Conservation (phyloP, 2,888 invertebrate species). For the Drosophila limbata region DNA sequence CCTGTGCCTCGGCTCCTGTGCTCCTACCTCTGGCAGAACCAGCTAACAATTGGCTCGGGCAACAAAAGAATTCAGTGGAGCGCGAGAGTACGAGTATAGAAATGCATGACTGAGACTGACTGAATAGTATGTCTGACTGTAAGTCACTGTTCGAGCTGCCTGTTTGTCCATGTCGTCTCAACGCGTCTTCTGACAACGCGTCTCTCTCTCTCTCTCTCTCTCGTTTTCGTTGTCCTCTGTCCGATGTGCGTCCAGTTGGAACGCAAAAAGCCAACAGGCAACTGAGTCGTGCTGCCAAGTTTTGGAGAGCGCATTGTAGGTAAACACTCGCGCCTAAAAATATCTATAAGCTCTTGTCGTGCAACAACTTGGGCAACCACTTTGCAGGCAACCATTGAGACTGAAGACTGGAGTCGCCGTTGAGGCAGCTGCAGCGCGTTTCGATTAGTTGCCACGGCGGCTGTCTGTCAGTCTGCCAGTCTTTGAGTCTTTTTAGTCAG, state of each 20-base stretch:
- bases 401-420: conserved; percentile 29
- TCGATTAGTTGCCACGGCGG: conserved; percentile 76
- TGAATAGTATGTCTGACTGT: conserved; percentile 23
- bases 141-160: conserved; percentile 55
- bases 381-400: conserved; percentile 54
- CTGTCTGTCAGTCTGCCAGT: conserved; percentile 42
- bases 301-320: conserved; percentile 71
- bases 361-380: conserved; percentile 74
- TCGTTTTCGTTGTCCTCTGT: conserved; percentile 12
- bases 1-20: conserved; percentile 46
- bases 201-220: conserved; percentile 14
- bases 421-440: conserved; percentile 78
- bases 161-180: conserved; percentile 72
- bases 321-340: conserved; percentile 80
- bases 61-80: conserved; percentile 23
- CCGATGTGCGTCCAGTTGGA: conserved; percentile 74
- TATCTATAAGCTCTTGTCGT: conserved; percentile 73
- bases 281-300: conserved; percentile 62
- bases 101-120: conserved; percentile 28
- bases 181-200: conserved; percentile 70
- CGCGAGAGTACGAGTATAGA: background rate
- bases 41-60: conserved; percentile 56
- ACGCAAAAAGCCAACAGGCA: conserved; percentile 49
- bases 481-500: conserved; percentile 12
- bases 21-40: conserved; percentile 41